Evolutionary conservation across 1,140 invertebrate genomes (phyloP).

Genomic region (Drosophila orosa): DNA sequence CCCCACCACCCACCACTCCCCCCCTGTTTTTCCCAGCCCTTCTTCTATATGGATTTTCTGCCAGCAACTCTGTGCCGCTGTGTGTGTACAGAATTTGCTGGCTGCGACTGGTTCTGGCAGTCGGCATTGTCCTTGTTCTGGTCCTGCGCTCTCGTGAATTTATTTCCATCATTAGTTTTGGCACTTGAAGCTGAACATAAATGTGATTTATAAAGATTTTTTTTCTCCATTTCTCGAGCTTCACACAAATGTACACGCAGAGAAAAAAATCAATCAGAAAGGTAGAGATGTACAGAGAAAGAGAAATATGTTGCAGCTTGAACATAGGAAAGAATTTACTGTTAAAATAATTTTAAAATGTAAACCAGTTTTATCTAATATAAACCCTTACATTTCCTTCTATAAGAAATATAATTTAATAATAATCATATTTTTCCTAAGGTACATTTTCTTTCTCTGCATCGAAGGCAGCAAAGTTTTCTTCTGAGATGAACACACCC

Average conservation of each 20-base stretch:
- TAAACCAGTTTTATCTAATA: not conserved
- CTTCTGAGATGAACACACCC: slow-evolving; percentile 40
- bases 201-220: slow-evolving; percentile 78
- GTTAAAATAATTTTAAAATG: not conserved
- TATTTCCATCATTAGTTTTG: slow-evolving; percentile 83
- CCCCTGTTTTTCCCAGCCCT: not conserved
- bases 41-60: slow-evolving; percentile 14
- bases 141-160: slow-evolving; percentile 69
- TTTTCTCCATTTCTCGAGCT: slow-evolving; percentile 19
- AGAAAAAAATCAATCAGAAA: not conserved
- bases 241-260: slow-evolving; percentile 6
- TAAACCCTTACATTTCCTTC: no score
- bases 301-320: no score
- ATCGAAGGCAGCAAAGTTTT: slow-evolving; percentile 26
- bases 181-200: slow-evolving; percentile 79
- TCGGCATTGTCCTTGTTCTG: slow-evolving; percentile 69
- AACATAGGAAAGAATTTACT: not conserved
- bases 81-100: slow-evolving; percentile 44
- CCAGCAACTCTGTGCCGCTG: slow-evolving; percentile 2
- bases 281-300: not conserved
- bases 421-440: not conserved
- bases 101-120: slow-evolving; percentile 62
- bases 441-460: slow-evolving; percentile 1
- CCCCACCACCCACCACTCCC: not conserved
- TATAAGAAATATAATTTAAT: no score